These are phyloP conservation scores for Pangasius djambal DNA, from an alignment of 2,797 vertebrate species.

Conservation along the genomic window DNA sequence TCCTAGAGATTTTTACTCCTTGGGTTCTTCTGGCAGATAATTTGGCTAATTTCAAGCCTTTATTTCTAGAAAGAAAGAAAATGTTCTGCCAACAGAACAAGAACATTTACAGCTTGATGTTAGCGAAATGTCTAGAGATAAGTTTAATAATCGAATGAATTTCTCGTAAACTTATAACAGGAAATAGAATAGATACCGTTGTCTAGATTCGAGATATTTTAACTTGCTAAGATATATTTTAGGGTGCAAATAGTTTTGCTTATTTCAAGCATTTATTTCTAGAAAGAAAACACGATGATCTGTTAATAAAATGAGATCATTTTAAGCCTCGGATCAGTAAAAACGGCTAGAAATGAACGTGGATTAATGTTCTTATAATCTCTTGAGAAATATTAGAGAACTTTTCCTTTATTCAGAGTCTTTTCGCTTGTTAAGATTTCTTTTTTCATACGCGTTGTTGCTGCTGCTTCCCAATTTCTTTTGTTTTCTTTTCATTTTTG, in stretches of 20 bases:
- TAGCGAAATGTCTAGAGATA: neutral
- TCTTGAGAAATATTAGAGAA: neutral
- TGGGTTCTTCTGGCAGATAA: neutral
- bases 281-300: neutral
- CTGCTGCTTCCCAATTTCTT: neutral
- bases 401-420: neutral
- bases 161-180: neutral
- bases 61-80: neutral
- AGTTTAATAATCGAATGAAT: neutral
- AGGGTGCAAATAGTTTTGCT: too few relatives aligned
- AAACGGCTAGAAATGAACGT: neutral
- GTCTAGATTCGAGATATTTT: neutral
- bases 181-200: neutral
- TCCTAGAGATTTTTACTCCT: neutral
- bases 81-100: neutral
- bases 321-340: neutral
- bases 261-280: too few relatives aligned
- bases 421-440: neutral
- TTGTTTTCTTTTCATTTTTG: neutral
- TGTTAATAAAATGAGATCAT: neutral
- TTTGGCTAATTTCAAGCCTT: neutral
- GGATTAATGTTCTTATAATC: neutral
- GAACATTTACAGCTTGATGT: neutral
- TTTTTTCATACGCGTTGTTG: neutral
- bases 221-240: neutral